Evolutionary conservation across 2,888 invertebrate species (phyloP), one percentile per base, ranked within the genome.

Genomic region (Rhagonycha fulva): DNA sequence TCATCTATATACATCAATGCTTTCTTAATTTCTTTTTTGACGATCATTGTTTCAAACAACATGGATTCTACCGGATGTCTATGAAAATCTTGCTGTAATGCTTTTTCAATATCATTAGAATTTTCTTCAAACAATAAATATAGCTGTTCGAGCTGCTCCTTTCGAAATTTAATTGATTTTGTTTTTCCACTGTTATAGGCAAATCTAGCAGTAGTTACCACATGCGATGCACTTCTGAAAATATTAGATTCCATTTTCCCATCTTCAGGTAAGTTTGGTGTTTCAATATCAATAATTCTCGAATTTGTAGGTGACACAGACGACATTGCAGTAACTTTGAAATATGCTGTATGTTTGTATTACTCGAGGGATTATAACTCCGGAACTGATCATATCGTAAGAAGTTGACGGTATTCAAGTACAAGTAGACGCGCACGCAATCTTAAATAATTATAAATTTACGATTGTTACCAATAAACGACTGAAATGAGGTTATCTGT

Each of bases 151-250:
- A 99, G 89, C 87, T 98, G 98, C 79, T 92, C 90, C 81, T 93
- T 91, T 75, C 98, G 92, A 90, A 94, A 97, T 89, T 94, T 92
- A 82, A 96, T 83, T 14, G 93, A 91, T 81, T 91, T 92, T n/a
- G 97, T 97, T 82, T 93, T 92, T 14, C 97, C 97, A 72, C 92
- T 91, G 78, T 90, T 91, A 88, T 94, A 98, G 0, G 95, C 92
- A 82, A 91, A 91, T 60, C 95, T 91, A 81, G 93, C 91, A 23
- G 94, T 90, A 62, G 93, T 92, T 79, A 90, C 91, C n/a, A 81
- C 77, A 62, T 84, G 82, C 32, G 60, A 2, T 11, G 70, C 69
- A 61, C 68, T 76, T 28, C 10, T 47, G n/a, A 47, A 47, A n/a
- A n/a, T 47, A 47, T 47, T 47, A 7, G 2, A 7, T n/a, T n/a